Evolutionary conservation across 1,140 invertebrate genomes (phyloP).

Genomic region (Scaptomyza hsui): DNA sequence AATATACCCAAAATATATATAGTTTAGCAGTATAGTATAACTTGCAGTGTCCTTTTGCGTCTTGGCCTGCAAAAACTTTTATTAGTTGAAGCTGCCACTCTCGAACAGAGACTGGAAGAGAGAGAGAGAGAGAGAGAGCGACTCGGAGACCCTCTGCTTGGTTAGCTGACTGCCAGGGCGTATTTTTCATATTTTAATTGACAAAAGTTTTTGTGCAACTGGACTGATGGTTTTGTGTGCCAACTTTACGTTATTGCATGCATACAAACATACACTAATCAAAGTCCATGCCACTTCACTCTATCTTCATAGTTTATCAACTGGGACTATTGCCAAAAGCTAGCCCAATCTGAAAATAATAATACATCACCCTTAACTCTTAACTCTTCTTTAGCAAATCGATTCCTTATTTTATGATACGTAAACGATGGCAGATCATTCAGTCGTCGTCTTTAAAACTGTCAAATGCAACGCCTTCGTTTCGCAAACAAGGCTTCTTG

Average conservation of each 20-base stretch:
- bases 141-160: slow-evolving; percentile 18
- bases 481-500: slow-evolving; percentile 17
- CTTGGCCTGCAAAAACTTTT: slow-evolving; percentile 77
- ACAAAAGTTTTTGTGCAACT: slow-evolving; percentile 77
- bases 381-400: background rate
- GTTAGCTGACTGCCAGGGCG: slow-evolving; percentile 42
- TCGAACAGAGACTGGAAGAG: background rate
- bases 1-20: slow-evolving; percentile 56
- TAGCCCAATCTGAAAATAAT: background rate
- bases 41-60: slow-evolving; percentile 76
- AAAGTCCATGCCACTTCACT: slow-evolving; percentile 27
- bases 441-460: slow-evolving; percentile 1
- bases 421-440: slow-evolving; percentile 10
- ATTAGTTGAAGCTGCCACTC: slow-evolving; percentile 70
- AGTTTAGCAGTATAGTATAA: slow-evolving; percentile 40
- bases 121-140: background rate
- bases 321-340: background rate
- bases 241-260: slow-evolving; percentile 63
- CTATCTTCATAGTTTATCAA: slow-evolving; percentile 9
- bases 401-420: too few species aligned
- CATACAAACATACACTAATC: slow-evolving; percentile 38
- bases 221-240: slow-evolving; percentile 68
- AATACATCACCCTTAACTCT: too few species aligned
- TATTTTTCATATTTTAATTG: slow-evolving; percentile 82
- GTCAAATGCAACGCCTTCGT: background rate